A percentile compares a stretch with the other conserved stretches of the same genome.
Evolutionary conservation across 2,797 vertebrate species (phyloP).

Genomic region (Miichthys miiuy): DNA sequence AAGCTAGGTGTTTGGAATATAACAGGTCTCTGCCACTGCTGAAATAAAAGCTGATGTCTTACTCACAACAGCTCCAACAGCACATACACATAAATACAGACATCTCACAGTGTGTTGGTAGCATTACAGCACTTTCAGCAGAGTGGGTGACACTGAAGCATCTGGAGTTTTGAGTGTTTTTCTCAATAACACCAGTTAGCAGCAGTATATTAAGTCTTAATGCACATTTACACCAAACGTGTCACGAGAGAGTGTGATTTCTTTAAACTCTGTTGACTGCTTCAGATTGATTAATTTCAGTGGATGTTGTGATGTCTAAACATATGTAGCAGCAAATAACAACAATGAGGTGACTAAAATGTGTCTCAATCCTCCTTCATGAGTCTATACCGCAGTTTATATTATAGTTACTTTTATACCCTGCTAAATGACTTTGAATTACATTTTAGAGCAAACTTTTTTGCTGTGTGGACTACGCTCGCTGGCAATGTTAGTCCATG

Average conservation of each 20-base stretch:
- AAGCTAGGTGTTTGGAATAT: conserved; percentile 14
- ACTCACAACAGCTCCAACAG: neutral
- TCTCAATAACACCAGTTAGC: neutral
- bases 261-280: neutral
- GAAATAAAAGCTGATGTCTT: conserved; percentile 17
- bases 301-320: neutral
- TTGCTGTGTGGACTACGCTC: neutral
- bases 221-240: neutral
- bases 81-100: neutral
- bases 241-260: neutral
- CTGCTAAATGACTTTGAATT: neutral
- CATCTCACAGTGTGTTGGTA: neutral
- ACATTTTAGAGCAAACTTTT: neutral
- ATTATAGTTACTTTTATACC: neutral
- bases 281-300: neutral
- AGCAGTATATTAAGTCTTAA: neutral
- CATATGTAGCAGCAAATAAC: neutral
- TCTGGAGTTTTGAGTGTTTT: neutral
- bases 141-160: neutral
- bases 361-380: neutral
- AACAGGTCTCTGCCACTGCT: conserved; percentile 8
- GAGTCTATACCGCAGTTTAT: neutral
- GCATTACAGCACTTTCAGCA: neutral
- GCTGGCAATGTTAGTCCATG: neutral
- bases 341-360: neutral